Evolutionary conservation across 2,113 vertebrate species (phyloP), one percentile per base, ranked within the genome.

Genomic region (Smithornis capensis): DNA sequence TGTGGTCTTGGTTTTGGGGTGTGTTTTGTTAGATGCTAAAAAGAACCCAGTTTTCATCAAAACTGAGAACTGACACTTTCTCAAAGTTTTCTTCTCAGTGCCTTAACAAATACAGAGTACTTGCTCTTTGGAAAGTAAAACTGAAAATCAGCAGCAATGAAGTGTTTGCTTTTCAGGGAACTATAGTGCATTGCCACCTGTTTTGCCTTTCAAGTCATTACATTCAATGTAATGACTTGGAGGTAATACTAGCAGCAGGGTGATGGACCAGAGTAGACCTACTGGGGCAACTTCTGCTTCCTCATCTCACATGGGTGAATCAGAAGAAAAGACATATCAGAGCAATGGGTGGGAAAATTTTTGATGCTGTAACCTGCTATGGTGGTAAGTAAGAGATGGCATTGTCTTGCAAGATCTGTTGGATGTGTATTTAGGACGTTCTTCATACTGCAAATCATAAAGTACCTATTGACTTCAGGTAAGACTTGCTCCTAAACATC

Each of bases 271-370:
- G 22, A 38, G 14, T 23, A 79, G 45, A 67, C 10, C 2, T 71
- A 2, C 40, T 37, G 19, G 3, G 10, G 3, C 16, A 69, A 2
- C 21, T 28, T 83, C 55, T 69, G 14, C 11, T 49, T 4, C 19
- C 4, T 81, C 19, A 13, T 44, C 16, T 76, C 10, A 2, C 1
- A 0, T 3, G 19, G 2, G 1, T 17, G 31, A 56, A 8, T 12
- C 31, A 37, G 23, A 19, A 73, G 65, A 63, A 38, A 40, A 7
- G 18, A 15, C 21, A 47, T 9, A 17, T 9, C 8, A 24, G 24
- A 67, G 38, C 3, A 15, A 8, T 35, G 56, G 6, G 7, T 33
- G 9, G 29, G 45, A 37, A 50, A 13, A 10, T 7, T 75, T 12
- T 31, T 59, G 25, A 23, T 73, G n/a, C 44, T 50, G 33, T 16